phyloP scores from a whole-genome alignment of 1,140 invertebrate genomes.

The Halesus radiatus region DNA sequence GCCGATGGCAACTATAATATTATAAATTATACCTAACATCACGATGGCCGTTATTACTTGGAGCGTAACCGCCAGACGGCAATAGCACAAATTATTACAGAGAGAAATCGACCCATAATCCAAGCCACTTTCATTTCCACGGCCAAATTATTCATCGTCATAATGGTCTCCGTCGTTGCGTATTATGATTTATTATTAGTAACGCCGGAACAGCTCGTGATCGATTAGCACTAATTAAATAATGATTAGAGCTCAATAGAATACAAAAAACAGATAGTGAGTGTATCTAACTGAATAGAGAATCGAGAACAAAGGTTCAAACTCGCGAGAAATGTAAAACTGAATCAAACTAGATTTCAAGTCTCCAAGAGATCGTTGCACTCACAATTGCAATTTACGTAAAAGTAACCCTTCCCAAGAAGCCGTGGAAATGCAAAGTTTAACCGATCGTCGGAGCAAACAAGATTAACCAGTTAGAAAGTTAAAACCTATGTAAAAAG shows the following conservation, averaged over 20 bases:
- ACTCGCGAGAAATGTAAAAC: no score
- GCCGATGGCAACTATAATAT: not conserved
- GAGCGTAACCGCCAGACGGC: slow-evolving; percentile 37
- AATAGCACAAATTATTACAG: slow-evolving; percentile 41
- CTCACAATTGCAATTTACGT: not conserved
- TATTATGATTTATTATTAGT: slow-evolving; percentile 19
- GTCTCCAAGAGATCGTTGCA: not conserved
- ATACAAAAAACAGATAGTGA: not conserved
- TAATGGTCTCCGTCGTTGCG: slow-evolving; percentile 11
- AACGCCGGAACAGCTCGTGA: slow-evolving; percentile 3
- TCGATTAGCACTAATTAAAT: slow-evolving; percentile 6
- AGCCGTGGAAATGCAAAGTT: slow-evolving; percentile 42
- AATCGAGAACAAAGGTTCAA: no score
- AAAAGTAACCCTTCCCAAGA: slow-evolving; percentile 16
- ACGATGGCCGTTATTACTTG: slow-evolving; percentile 22
- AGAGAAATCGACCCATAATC: slow-evolving; percentile 43
- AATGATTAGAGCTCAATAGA: not conserved
- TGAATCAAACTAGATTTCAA: no score
- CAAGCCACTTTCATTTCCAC: slow-evolving; percentile 41
- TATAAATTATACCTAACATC: not conserved
- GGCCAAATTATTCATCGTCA: slow-evolving; percentile 34
- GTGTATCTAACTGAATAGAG: no score
- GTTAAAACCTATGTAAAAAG: slow-evolving; percentile 45
- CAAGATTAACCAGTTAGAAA: slow-evolving; percentile 47
- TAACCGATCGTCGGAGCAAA: slow-evolving; percentile 31